phyloP scores from a whole-genome alignment of 2,797 vertebrate species.

The Xiphophorus birchmanni region DNA sequence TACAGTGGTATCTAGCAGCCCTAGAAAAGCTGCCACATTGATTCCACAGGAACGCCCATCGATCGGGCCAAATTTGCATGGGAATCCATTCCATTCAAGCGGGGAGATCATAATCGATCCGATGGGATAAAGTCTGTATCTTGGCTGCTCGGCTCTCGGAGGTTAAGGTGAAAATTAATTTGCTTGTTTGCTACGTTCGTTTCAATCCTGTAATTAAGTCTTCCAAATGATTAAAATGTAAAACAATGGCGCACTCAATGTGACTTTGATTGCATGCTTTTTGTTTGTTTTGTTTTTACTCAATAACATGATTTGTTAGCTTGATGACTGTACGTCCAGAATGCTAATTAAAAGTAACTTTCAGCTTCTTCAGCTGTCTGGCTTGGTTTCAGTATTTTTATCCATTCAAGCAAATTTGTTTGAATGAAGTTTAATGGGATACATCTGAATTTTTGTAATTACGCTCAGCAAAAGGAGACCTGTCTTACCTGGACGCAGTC shows the following conservation, averaged over 20 bases:
- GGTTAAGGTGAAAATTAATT: conserved; percentile 82
- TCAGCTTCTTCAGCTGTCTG: conserved; percentile 71
- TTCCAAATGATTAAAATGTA: conserved; percentile 74
- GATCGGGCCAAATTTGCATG: conserved; percentile 76
- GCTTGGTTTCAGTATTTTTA: background rate
- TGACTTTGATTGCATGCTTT: conserved; percentile 73
- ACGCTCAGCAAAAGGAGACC: too few relatives aligned
- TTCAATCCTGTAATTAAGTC: conserved; percentile 73
- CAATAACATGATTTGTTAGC: conserved; percentile 60
- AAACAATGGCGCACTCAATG: conserved; percentile 71
- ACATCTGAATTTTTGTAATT: background rate
- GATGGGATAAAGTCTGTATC: conserved; percentile 60
- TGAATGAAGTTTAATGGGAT: background rate
- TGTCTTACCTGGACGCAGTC: background rate
- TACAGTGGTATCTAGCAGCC: conserved; percentile 35
- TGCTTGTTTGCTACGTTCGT: conserved; percentile 74
- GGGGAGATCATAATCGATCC: conserved; percentile 73
- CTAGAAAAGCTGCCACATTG: conserved; percentile 63
- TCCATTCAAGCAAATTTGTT: background rate
- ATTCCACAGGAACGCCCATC: conserved; percentile 55
- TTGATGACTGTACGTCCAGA: conserved; percentile 34
- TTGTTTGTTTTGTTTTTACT: conserved; percentile 35
- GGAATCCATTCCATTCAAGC: conserved; percentile 69
- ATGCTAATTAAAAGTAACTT: conserved; percentile 56
- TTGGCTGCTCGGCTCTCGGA: conserved; percentile 53